Evolutionary conservation across 2,113 vertebrate genomes (phyloP).

Genomic region (Alethe castanea): DNA sequence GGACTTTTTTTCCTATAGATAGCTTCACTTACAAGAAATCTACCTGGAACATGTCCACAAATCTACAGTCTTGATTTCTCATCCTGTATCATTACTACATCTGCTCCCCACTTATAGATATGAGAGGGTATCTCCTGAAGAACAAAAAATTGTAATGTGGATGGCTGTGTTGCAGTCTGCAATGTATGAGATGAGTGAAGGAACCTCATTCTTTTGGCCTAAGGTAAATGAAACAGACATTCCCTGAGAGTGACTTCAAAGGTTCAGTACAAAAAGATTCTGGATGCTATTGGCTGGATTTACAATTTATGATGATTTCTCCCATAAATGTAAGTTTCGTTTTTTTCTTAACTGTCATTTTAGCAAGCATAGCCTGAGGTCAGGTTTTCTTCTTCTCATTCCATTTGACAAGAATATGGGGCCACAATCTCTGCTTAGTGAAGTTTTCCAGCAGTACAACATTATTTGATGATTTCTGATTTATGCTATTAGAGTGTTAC

Average conservation of each 20-base stretch:
- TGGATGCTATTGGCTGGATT: neutral
- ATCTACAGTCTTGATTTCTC: neutral
- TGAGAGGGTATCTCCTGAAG: neutral
- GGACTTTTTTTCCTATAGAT: neutral
- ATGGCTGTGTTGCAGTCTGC: neutral
- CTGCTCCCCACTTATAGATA: neutral
- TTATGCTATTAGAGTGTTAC: neutral
- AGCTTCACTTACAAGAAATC: neutral
- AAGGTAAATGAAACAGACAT: neutral
- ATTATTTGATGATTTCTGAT: slow-evolving; percentile 6
- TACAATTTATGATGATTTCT: neutral
- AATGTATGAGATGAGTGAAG: accelerated
- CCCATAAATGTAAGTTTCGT: neutral
- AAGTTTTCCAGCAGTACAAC: neutral
- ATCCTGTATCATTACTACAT: neutral
- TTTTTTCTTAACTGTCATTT: neutral
- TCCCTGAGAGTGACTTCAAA: neutral
- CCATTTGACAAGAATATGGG: neutral
- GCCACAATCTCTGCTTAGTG: neutral
- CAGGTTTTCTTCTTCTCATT: neutral
- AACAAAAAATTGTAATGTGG: neutral
- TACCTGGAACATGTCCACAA: neutral
- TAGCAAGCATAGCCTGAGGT: neutral
- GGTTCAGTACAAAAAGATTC: neutral
- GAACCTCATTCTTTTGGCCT: neutral